Evolutionary conservation across 2,888 invertebrate species (phyloP).

Genomic region (Sarcophaga caerulescens): DNA sequence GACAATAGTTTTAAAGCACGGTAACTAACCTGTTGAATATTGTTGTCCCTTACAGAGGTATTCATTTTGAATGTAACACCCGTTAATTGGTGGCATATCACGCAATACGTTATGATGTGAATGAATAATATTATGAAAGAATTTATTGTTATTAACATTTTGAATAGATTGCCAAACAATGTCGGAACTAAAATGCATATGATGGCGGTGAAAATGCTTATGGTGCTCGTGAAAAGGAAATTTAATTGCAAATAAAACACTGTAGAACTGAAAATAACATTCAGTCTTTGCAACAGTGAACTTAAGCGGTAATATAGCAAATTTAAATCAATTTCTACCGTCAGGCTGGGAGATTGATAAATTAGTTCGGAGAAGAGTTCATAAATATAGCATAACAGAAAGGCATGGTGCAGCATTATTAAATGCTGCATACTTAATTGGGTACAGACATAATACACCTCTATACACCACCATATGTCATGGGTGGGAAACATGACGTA

Average conservation of each 20-base stretch:
- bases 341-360: neutral
- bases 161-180: neutral
- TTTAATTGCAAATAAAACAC: slow-evolving; percentile 15
- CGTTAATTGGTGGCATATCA: slow-evolving; percentile 10
- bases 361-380: slow-evolving; percentile 7
- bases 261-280: slow-evolving; percentile 2
- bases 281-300: neutral
- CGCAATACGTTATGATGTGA: slow-evolving; percentile 17
- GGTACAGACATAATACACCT: neutral
- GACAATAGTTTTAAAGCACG: neutral
- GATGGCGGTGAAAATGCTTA: neutral
- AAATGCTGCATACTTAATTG: slow-evolving; percentile 4
- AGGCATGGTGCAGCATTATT: slow-evolving; percentile 24
- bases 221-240: slow-evolving; percentile 11
- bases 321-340: neutral
- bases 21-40: no score
- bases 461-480: neutral
- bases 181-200: neutral
- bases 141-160: neutral
- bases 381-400: neutral
- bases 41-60: no score
- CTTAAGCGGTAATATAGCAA: neutral
- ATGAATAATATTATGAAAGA: slow-evolving; percentile 15
- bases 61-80: neutral
- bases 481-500: neutral